A percentile compares a stretch with the other conserved stretches of the same genome.
Conservation (phyloP, 2,797 vertebrate species). For the Setipinna tenuifilis region DNA sequence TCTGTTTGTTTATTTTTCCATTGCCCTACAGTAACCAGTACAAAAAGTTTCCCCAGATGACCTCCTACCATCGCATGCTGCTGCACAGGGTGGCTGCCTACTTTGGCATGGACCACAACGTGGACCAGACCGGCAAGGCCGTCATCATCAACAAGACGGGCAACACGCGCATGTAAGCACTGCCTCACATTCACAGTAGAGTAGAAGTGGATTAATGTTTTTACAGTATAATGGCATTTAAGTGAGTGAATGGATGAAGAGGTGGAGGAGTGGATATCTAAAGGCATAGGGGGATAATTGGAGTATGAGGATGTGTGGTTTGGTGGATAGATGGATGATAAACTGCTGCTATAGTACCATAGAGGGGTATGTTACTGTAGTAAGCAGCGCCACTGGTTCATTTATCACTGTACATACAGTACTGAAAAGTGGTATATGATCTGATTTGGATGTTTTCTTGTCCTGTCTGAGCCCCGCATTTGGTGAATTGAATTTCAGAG, state of each 20-base stretch:
- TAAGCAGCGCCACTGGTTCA: not conserved
- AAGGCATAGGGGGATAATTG: not conserved
- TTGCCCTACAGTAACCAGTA: constrained; percentile 88
- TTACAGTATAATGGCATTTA: not conserved
- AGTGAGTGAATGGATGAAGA: not conserved
- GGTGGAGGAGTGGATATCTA: not conserved
- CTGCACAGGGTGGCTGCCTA: constrained; percentile 97
- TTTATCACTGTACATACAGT: not conserved
- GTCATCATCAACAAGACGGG: constrained; percentile 99
- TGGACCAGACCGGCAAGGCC: constrained; percentile 98
- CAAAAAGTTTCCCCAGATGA: constrained; percentile 99
- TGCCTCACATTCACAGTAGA: not conserved
- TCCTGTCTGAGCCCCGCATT: too few relatives aligned
- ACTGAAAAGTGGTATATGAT: not conserved
- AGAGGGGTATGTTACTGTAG: not conserved
- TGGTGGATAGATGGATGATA: too few relatives aligned
- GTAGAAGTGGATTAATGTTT: too few relatives aligned
- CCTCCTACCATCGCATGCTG: constrained; percentile 98
- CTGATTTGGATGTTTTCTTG: not conserved
- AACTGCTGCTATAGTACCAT: not conserved
- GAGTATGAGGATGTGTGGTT: too few relatives aligned
- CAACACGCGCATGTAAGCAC: constrained; percentile 93
- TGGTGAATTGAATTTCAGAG: too few relatives aligned
- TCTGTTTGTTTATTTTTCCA: not conserved
- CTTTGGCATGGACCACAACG: constrained; percentile 99